Conservation (phyloP, 2,888 invertebrate species). For the Brachyptera putata region DNA sequence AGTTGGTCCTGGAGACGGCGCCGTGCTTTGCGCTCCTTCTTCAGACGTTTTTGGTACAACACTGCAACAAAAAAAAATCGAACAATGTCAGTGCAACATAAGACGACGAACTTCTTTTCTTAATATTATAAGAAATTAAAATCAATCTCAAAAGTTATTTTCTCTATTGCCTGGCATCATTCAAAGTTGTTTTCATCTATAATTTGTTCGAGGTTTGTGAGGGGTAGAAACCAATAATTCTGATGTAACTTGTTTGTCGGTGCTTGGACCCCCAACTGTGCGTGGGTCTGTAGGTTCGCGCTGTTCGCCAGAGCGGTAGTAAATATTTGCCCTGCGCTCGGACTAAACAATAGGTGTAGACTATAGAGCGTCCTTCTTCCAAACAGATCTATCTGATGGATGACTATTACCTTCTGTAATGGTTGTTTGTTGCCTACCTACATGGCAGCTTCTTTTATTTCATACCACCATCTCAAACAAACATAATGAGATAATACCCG, state of each 20-base stretch:
- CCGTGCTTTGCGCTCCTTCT: conserved; percentile 79
- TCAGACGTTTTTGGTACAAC: conserved; percentile 82
- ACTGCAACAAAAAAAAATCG: conserved; percentile 56
- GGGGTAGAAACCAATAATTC: conserved; percentile 29
- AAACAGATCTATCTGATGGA: conserved; percentile 1
- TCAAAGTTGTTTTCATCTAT: too few species aligned
- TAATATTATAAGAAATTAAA: conserved; percentile 14
- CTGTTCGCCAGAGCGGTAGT: background rate
- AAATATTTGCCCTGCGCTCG: conserved; percentile 25
- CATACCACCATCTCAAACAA: conserved; percentile 11
- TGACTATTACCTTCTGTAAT: conserved; percentile 21
- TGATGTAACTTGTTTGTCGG: conserved; percentile 26
- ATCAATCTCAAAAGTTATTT: conserved; percentile 4
- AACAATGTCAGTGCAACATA: too few species aligned
- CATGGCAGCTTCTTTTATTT: conserved; percentile 9
- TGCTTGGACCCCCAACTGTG: background rate
- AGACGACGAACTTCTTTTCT: too few species aligned
- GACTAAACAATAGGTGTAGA: conserved; percentile 3
- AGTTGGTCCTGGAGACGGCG: conserved; percentile 82
- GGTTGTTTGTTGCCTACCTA: background rate
- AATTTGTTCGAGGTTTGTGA: conserved; percentile 13
- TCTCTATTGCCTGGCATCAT: conserved; percentile 9
- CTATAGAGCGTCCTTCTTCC: background rate
- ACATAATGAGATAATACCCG: background rate
- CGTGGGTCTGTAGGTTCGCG: background rate